Conservation (phyloP, 53 echinoderm and acorn worm species). For the Stichopus horrens region DNA sequence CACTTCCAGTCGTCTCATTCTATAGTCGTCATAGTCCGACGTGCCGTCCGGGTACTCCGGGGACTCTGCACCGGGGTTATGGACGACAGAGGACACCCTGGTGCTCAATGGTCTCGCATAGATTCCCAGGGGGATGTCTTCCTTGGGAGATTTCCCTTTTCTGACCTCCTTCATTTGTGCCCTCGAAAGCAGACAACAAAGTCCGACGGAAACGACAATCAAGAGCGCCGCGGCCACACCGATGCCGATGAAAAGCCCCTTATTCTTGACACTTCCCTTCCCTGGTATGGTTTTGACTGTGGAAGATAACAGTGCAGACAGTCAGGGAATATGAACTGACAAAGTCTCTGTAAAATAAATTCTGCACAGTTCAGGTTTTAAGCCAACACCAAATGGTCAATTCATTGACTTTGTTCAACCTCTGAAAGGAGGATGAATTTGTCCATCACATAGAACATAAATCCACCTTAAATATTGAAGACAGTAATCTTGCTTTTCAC, state of each 20-base stretch:
- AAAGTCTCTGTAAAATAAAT: no score
- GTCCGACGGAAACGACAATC: neutral
- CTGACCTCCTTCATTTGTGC: neutral
- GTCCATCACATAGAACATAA: no score
- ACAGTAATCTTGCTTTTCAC: no score
- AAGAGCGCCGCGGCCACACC: neutral
- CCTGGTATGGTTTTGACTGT: no score
- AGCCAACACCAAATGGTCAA: no score
- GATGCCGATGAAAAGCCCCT: neutral
- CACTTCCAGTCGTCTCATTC: neutral
- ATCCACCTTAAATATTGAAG: no score
- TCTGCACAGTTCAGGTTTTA: no score
- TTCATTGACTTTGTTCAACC: no score
- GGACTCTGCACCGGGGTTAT: neutral
- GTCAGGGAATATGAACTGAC: no score
- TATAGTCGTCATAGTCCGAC: slow-evolving; percentile 2
- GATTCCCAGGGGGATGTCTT: neutral
- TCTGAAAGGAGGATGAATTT: no score
- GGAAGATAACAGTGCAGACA: no score
- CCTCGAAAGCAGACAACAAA: neutral
- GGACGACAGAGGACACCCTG: neutral
- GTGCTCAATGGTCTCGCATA: neutral
- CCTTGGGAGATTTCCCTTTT: neutral
- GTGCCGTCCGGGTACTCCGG: neutral
- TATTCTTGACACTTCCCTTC: neutral